Evolutionary conservation across 2,797 vertebrate genomes (phyloP).

Genomic region (Alauda arvensis): DNA sequence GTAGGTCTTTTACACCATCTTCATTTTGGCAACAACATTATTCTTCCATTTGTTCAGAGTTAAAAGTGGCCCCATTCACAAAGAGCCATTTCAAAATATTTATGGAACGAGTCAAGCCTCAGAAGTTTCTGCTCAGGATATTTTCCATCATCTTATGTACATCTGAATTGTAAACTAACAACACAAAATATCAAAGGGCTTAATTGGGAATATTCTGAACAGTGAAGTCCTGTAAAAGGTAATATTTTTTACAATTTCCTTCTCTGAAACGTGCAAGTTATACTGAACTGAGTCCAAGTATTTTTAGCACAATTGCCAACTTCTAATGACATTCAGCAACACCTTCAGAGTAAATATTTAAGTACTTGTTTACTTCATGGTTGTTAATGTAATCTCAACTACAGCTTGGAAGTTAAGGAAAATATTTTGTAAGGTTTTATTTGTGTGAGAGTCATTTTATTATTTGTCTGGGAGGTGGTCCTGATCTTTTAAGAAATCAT

Average conservation of each 20-base stretch:
- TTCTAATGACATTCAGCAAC: background rate
- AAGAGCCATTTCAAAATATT: no score
- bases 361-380: background rate
- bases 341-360: background rate
- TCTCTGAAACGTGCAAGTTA: background rate
- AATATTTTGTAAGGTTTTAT: background rate
- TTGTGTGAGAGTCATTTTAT: background rate
- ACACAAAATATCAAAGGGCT: no score
- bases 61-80: no score
- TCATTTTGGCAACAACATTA: no score
- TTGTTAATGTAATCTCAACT: background rate
- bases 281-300: background rate
- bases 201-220: no score
- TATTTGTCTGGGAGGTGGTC: background rate
- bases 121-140: no score
- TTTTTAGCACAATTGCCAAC: background rate
- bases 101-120: no score
- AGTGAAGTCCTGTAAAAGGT: background rate
- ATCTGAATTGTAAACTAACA: no score
- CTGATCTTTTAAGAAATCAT: background rate
- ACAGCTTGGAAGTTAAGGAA: background rate
- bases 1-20: no score
- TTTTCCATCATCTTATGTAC: no score
- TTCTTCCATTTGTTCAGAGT: no score
- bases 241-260: background rate